These are phyloP conservation scores for Limenitis camilla DNA, from an alignment of 2,888 invertebrate genomes.

Conservation along the genomic window DNA sequence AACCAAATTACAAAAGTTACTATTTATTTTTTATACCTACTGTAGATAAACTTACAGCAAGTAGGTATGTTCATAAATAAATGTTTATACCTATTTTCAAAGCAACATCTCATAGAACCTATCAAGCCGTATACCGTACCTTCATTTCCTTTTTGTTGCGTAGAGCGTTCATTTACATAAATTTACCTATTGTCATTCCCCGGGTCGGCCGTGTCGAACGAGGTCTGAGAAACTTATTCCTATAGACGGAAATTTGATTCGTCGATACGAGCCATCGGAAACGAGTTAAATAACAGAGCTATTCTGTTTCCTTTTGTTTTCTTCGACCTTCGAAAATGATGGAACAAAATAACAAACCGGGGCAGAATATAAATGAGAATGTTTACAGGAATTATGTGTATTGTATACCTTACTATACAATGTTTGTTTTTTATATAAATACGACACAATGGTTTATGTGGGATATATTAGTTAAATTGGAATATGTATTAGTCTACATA, in stretches of 20 bases:
- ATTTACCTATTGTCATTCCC: conserved; percentile 70
- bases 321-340: conserved; percentile 48
- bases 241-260: conserved; percentile 62
- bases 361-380: conserved; percentile 57
- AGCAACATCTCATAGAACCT: conserved; percentile 22
- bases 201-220: conserved; percentile 41
- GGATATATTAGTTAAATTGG: too few relatives aligned
- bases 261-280: conserved; percentile 69
- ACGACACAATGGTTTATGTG: too few relatives aligned
- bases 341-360: conserved; percentile 49
- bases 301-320: conserved; percentile 51
- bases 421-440: not conserved
- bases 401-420: conserved; percentile 10
- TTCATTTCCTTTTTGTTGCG: conserved; percentile 70
- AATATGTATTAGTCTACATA: too few relatives aligned
- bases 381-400: not conserved
- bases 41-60: conserved; percentile 5
- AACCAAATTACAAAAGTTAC: too few relatives aligned
- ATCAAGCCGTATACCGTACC: conserved; percentile 54
- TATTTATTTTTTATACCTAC: conserved; percentile 33
- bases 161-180: conserved; percentile 68
- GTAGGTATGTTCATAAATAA: conserved; percentile 19
- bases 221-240: conserved; percentile 42
- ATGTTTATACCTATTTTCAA: conserved; percentile 23
- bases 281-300: conserved; percentile 69